These are phyloP conservation scores for Gyrodactylus bullatarudis DNA, from an alignment of 1,140 invertebrate species.

Conservation along the genomic window DNA sequence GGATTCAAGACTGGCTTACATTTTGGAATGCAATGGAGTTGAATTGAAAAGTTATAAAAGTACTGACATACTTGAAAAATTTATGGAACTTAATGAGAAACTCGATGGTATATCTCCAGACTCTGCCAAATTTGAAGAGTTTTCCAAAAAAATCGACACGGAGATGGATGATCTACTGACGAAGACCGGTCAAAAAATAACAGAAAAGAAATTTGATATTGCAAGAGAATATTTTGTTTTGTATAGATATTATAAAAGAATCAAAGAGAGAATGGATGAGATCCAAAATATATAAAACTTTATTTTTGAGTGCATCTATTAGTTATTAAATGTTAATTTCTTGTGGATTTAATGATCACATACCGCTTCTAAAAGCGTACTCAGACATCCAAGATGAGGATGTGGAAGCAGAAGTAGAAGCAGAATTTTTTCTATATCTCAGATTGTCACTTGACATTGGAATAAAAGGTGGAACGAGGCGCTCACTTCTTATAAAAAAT, in stretches of 20 bases:
- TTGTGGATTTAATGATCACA: neutral
- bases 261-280: neutral
- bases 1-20: neutral
- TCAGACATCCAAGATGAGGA: neutral
- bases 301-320: too few relatives aligned
- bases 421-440: neutral
- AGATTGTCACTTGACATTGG: neutral
- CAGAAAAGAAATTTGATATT: too few relatives aligned
- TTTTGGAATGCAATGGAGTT: neutral
- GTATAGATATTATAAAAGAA: neutral
- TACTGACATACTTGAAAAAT: neutral
- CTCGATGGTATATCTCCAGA: neutral
- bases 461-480: neutral
- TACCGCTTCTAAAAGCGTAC: neutral
- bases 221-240: neutral
- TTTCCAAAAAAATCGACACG: too few relatives aligned
- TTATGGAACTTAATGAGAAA: neutral
- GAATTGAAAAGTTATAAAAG: neutral
- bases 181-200: too few relatives aligned
- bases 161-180: too few relatives aligned
- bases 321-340: neutral
- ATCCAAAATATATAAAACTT: neutral
- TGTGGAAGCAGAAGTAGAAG: neutral
- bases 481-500: neutral
- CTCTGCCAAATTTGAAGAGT: neutral